These are phyloP conservation scores for Catharus fuscescens DNA, from an alignment of 2,113 vertebrate genomes.

Conservation along the genomic window DNA sequence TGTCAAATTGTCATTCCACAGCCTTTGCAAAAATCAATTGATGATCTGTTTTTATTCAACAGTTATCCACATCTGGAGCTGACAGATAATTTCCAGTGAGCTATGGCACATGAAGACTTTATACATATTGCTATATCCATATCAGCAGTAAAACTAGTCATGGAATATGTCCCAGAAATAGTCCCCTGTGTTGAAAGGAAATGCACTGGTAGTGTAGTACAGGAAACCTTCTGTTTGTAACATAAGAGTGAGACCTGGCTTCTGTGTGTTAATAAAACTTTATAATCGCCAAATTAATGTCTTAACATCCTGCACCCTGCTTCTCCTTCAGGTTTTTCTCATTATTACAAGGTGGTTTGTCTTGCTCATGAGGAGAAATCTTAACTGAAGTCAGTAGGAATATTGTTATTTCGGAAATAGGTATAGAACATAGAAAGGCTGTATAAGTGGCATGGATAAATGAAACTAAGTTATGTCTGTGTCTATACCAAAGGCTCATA, in stretches of 20 bases:
- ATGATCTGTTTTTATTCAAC: slow-evolving; percentile 27
- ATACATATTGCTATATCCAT: neutral
- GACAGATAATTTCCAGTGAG: slow-evolving; percentile 18
- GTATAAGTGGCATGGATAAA: neutral
- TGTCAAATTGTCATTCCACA: slow-evolving; percentile 40
- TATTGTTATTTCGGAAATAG: neutral
- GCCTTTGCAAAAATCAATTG: slow-evolving; percentile 34
- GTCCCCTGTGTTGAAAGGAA: neutral
- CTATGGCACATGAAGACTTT: neutral
- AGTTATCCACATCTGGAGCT: neutral
- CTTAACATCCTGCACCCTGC: neutral
- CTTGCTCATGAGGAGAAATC: neutral
- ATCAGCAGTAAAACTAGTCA: neutral
- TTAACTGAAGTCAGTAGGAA: neutral
- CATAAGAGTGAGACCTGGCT: neutral
- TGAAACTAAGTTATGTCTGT: neutral
- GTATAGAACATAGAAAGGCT: neutral
- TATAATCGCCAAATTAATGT: neutral
- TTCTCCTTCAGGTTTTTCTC: neutral
- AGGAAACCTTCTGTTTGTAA: neutral
- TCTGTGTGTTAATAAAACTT: neutral
- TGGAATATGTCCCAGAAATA: neutral
- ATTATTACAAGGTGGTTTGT: neutral
- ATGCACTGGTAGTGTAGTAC: neutral
- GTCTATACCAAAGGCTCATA: neutral